Conservation (phyloP, 1,140 invertebrate species). For the Plectrocnemia conspersa region DNA sequence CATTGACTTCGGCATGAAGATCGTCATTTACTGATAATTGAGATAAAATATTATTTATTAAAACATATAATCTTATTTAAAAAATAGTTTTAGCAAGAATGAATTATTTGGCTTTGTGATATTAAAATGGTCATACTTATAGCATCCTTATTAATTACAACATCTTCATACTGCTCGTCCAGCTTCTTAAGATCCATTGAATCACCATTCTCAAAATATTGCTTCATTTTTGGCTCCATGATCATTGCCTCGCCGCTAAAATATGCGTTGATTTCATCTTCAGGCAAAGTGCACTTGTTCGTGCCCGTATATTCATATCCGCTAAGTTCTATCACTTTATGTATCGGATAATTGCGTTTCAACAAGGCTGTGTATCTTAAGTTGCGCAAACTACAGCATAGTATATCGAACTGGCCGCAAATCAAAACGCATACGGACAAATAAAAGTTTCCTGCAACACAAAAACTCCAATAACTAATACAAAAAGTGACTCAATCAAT, state of each 20-base stretch:
- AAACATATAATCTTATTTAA: too few relatives aligned
- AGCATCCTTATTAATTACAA: too few relatives aligned
- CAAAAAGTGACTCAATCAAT: background rate
- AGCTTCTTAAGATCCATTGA: background rate
- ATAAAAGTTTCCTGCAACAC: slow-evolving; percentile 28
- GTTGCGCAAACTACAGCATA: slow-evolving; percentile 33
- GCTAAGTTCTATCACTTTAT: slow-evolving; percentile 5
- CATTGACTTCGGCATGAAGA: slow-evolving; percentile 13
- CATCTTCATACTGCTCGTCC: too few relatives aligned
- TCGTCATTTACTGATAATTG: background rate
- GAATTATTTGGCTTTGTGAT: too few relatives aligned
- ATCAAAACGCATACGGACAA: slow-evolving; percentile 30
- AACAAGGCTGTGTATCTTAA: slow-evolving; percentile 26
- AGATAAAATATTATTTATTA: background rate
- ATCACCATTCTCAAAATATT: too few relatives aligned
- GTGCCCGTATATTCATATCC: slow-evolving; percentile 14
- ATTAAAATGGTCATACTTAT: too few relatives aligned
- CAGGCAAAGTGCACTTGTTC: slow-evolving; percentile 26
- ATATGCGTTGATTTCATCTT: slow-evolving; percentile 26
- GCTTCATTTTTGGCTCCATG: slow-evolving; percentile 10
- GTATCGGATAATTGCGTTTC: slow-evolving; percentile 12
- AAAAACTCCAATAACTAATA: slow-evolving; percentile 1
- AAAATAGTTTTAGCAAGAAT: too few relatives aligned
- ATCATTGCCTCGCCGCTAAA: slow-evolving; percentile 19
- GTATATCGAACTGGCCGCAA: slow-evolving; percentile 33